phyloP scores from a whole-genome alignment of 1,140 invertebrate species.

The Papilio machaon region DNA sequence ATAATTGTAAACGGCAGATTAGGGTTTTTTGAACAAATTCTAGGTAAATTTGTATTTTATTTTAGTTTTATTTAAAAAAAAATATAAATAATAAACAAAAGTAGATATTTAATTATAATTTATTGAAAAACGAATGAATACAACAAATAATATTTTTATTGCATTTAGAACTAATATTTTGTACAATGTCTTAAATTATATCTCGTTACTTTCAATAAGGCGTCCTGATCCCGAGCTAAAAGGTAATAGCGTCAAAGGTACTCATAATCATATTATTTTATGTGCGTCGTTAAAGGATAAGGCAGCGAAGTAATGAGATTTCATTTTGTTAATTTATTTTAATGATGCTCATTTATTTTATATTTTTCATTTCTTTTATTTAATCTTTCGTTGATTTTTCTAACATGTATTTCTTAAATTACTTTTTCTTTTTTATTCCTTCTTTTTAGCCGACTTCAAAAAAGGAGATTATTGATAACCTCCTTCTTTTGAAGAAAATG shows the following conservation, averaged over 20 bases:
- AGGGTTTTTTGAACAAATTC: too few species aligned
- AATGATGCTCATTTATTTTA: constrained; percentile 8
- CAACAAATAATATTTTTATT: background rate
- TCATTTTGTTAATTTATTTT: constrained; percentile 16
- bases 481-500: too few species aligned
- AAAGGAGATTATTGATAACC: too few species aligned
- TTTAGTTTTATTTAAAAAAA: too few species aligned
- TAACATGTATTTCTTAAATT: background rate
- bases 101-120: too few species aligned
- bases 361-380: background rate
- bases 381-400: background rate
- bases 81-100: too few species aligned
- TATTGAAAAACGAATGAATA: too few species aligned
- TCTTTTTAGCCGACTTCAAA: too few species aligned
- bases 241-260: constrained; percentile 23
- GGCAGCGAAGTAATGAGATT: constrained; percentile 16
- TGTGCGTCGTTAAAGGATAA: constrained; percentile 24
- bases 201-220: background rate
- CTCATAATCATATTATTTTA: constrained; percentile 25
- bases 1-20: background rate
- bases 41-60: too few species aligned
- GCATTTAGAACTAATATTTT: background rate
- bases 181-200: background rate
- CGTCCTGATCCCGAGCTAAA: constrained; percentile 4
- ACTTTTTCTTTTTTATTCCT: background rate